phyloP scores from a whole-genome alignment of 2,797 vertebrate species.

The Mallotus villosus region DNA sequence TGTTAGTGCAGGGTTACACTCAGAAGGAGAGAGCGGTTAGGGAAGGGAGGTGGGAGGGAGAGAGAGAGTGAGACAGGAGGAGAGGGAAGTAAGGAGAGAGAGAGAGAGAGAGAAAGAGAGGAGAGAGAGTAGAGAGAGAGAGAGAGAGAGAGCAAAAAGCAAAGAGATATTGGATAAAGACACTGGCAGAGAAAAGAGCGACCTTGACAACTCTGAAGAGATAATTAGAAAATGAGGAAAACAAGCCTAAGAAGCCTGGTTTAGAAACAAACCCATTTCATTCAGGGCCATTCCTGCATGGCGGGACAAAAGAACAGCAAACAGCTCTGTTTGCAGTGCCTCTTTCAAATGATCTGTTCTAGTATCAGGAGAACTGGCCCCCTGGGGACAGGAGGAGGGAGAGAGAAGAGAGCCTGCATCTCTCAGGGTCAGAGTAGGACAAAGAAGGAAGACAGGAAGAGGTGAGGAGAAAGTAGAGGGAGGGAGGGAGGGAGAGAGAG shows the following conservation, averaged over 20 bases:
- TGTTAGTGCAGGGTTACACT: constrained; percentile 64
- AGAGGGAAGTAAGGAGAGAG: not conserved
- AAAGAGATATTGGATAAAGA: not conserved
- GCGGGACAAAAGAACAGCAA: too few relatives aligned
- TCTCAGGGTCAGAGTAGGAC: not conserved
- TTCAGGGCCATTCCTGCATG: not conserved
- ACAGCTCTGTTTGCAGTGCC: not conserved
- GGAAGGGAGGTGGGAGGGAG: constrained; percentile 17
- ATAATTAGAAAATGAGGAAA: constrained; percentile 61
- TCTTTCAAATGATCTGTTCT: not conserved
- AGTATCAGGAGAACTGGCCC: not conserved
- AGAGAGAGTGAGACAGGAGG: constrained; percentile 15
- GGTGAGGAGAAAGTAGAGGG: not conserved
- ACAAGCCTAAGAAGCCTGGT: constrained; percentile 22
- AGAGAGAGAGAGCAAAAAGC: constrained; percentile 13
- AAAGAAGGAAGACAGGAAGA: not conserved
- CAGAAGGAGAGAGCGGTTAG: constrained; percentile 8
- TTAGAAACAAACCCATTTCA: not conserved
- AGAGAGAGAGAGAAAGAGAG: constrained; percentile 8
- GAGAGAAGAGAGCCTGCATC: not conserved
- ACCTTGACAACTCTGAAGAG: constrained; percentile 60
- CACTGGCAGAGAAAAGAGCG: constrained; percentile 49
- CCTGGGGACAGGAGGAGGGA: not conserved
- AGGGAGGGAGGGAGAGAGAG: not conserved
- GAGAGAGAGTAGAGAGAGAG: not conserved